Evolutionary conservation across 2,113 vertebrate genomes (phyloP).

Genomic region (Dermatemys mawii): DNA sequence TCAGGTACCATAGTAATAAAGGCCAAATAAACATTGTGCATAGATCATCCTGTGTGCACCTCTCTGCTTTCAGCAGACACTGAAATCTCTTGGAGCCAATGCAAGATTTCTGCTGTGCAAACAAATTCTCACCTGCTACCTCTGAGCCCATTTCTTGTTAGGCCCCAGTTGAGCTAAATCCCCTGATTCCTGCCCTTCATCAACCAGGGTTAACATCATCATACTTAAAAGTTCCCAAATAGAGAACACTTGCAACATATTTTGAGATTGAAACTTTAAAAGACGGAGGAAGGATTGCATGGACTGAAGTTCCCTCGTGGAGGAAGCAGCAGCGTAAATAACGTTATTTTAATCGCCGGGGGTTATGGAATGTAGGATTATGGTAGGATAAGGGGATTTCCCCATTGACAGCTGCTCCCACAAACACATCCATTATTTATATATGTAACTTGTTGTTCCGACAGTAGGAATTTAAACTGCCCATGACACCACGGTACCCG

Average conservation of each 20-base stretch:
- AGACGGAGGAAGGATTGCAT: conserved; percentile 54
- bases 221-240: conserved; percentile 61
- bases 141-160: not conserved
- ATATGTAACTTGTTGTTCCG: conserved; percentile 37
- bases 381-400: conserved; percentile 66
- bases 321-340: conserved; percentile 55
- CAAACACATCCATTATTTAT: conserved; percentile 25
- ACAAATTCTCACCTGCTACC: not conserved
- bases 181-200: conserved; percentile 56
- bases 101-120: not conserved
- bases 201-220: conserved; percentile 29
- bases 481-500: not conserved
- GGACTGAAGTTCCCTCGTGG: conserved; percentile 46
- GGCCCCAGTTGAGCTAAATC: conserved; percentile 31
- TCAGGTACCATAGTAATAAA: not conserved
- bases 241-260: not conserved
- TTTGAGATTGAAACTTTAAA: conserved; percentile 64
- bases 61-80: not conserved
- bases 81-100: not conserved
- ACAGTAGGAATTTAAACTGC: conserved; percentile 59
- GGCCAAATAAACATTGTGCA: not conserved
- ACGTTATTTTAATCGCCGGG: conserved; percentile 60
- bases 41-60: fast-evolving
- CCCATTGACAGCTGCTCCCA: conserved; percentile 68
- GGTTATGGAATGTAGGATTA: conserved; percentile 58